Evolutionary conservation across 1,140 invertebrate species (phyloP), one percentile per base, ranked within the genome.

Genomic region (Lepidurus couesii): DNA sequence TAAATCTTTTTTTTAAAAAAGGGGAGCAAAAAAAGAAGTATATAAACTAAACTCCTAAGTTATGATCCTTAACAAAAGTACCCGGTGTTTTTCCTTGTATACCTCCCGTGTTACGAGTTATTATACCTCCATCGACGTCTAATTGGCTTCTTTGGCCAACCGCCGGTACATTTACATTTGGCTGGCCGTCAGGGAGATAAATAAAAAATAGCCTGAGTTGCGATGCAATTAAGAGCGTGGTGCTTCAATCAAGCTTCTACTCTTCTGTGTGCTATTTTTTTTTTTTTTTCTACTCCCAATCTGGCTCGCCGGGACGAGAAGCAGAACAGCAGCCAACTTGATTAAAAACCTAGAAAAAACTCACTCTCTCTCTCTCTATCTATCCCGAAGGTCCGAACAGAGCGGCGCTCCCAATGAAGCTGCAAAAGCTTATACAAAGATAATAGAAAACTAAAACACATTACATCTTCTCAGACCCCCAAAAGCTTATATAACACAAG

Each of bases 91-190:
- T 34, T 21, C 16, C 53, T 21, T 65, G n/a, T 65, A 65, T 65
- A 21, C 53, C 21, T 65, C 21, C 16, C 53, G 53, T 21, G 34
- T 4, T 4, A 65, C 53, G 53, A 65, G 53, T 65, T 65, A 65
- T 65, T 65, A 65, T 65, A 7, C 53, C 53, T n/a, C 53, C 53
- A 16, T 65, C 53, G 53, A 65, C 16, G 53, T 65, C 53, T 65
- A 65, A 65, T 65, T 65, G 53, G 53, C 53, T 65, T 65, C 21
- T 21, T 65, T 21, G 34, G 34, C 34, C 34, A 34, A 34, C 34
- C 3, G 34, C 34, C 34, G 34, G 3, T 65, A 65, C 13, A 6
- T 65, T 47, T 47, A 4, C 34, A 4, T 65, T 65, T 65, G 53
- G 53, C 53, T 65, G 8, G 53, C 53, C 7, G 16, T 13, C 21